These are phyloP conservation scores for Sylvietta virens DNA, from an alignment of 2,113 vertebrate species.

Conservation along the genomic window DNA sequence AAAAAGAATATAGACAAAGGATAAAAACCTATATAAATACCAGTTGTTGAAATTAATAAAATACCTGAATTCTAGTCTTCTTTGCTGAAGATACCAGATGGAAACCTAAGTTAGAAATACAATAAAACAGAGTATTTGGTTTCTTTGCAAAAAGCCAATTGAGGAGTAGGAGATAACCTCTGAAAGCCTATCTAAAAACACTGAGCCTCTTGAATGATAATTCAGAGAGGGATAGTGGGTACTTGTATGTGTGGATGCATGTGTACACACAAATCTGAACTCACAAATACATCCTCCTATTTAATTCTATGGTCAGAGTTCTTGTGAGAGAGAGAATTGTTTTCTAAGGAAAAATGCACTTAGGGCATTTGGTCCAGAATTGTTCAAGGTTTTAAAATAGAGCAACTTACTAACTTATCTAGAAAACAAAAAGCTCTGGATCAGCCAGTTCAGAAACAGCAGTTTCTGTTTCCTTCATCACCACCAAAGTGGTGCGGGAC, in stretches of 20 bases:
- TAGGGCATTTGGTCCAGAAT: background rate
- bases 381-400: background rate
- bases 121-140: background rate
- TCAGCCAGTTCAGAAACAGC: background rate
- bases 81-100: background rate
- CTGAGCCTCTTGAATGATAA: background rate
- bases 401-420: background rate
- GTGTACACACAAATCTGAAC: background rate
- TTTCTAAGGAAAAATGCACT: background rate
- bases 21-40: background rate
- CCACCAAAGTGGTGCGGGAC: too few species aligned
- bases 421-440: background rate
- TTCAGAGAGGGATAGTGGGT: background rate
- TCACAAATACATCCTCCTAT: accelerated
- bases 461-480: background rate
- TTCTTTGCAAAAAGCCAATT: background rate
- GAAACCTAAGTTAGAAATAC: background rate
- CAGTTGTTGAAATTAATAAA: background rate
- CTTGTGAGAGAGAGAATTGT: background rate
- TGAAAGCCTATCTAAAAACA: background rate
- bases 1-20: background rate
- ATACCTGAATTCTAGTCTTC: background rate
- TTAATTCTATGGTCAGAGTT: background rate
- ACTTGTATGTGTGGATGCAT: too few species aligned
- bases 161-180: background rate